Evolutionary conservation across 1,140 invertebrate species (phyloP).

Genomic region (Odontomachus brunneus): DNA sequence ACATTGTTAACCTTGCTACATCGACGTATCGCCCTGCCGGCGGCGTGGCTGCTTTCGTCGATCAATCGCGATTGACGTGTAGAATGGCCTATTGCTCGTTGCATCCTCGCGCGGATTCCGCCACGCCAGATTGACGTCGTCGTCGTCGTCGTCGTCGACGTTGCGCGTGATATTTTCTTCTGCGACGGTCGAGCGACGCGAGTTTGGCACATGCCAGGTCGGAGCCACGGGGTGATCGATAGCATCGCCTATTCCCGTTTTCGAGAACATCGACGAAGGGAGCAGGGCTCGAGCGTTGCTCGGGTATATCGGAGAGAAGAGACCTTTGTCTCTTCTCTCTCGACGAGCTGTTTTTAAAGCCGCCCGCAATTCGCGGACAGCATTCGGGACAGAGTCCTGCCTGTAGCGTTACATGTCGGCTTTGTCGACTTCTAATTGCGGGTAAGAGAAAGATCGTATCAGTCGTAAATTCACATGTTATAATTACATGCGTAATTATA

Average conservation of each 20-base stretch:
- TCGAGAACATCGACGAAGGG: conserved; percentile 7
- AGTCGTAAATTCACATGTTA: too few relatives aligned
- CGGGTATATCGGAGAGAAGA: not conserved
- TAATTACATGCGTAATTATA: too few relatives aligned
- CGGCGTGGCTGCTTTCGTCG: conserved; percentile 33
- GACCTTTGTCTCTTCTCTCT: conserved; percentile 10
- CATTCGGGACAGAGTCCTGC: not conserved
- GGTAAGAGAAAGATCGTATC: too few relatives aligned
- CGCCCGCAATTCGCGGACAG: not conserved
- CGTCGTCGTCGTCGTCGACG: not conserved
- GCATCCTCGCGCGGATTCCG: not conserved
- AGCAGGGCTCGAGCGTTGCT: not conserved
- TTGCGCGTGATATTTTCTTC: not conserved
- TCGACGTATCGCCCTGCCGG: conserved; percentile 2
- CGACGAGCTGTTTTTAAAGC: not conserved
- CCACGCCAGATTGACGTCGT: not conserved
- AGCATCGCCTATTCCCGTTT: conserved; percentile 32
- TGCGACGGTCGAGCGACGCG: not conserved
- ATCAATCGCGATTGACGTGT: conserved; percentile 49
- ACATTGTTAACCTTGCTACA: conserved; percentile 29
- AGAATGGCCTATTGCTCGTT: conserved; percentile 15
- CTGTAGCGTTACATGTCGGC: not conserved
- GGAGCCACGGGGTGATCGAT: conserved; percentile 36
- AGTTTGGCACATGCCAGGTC: conserved; percentile 6
- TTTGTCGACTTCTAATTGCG: not conserved